A percentile compares a stretch with the other conserved stretches of the same genome.
Conservation (phyloP, 2,888 invertebrate species). For the Nebria salina region DNA sequence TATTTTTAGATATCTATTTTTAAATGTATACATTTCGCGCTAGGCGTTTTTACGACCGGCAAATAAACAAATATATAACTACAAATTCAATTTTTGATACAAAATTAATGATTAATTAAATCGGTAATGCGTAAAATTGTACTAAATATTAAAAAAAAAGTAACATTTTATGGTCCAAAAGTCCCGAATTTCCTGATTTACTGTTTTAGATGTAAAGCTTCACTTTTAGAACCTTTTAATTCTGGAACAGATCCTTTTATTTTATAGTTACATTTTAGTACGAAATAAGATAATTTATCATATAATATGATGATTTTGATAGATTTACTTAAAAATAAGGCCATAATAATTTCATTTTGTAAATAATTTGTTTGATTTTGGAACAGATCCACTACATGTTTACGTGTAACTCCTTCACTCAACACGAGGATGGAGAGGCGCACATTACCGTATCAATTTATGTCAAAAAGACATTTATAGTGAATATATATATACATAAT, state of each 20-base stretch:
- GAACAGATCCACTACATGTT: constrained; percentile 5
- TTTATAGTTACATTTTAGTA: too few relatives aligned
- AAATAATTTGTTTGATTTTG: neutral
- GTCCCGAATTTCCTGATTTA: too few relatives aligned
- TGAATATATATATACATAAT: neutral
- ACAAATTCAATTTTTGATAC: neutral
- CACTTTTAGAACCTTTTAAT: too few relatives aligned
- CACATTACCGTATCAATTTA: neutral
- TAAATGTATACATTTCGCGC: neutral
- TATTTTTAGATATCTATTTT: neutral
- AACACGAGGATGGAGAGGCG: constrained; percentile 11
- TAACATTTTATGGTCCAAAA: too few relatives aligned
- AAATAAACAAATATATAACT: neutral
- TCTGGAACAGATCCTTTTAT: too few relatives aligned
- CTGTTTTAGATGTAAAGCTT: too few relatives aligned
- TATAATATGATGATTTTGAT: too few relatives aligned
- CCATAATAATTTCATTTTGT: too few relatives aligned
- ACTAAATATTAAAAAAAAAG: too few relatives aligned
- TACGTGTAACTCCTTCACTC: constrained; percentile 1
- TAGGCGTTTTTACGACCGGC: neutral
- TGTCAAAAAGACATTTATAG: constrained; percentile 11
- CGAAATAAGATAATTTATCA: too few relatives aligned
- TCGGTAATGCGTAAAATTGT: too few relatives aligned
- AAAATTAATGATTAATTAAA: neutral
- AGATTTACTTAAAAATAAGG: too few relatives aligned